Conservation (phyloP, 2,888 invertebrate species). For the Altica lythri region DNA sequence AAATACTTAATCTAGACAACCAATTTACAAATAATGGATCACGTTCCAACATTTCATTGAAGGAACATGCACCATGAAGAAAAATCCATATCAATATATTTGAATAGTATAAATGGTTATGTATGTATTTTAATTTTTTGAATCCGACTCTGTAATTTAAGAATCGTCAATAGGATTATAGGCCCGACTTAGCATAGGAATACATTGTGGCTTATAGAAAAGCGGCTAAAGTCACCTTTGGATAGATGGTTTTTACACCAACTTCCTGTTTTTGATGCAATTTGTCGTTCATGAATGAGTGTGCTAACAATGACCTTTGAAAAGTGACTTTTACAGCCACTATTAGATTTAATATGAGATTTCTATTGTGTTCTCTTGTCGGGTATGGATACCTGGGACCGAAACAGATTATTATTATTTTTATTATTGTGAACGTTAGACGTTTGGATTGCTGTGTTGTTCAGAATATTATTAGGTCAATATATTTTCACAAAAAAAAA, state of each 20-base stretch:
- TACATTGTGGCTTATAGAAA: slow-evolving; percentile 53
- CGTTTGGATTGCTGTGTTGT: slow-evolving; percentile 42
- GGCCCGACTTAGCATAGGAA: slow-evolving; percentile 52
- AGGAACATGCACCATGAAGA: too few relatives aligned
- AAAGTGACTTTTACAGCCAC: slow-evolving; percentile 56
- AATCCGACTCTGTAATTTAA: slow-evolving; percentile 6
- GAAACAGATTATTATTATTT: slow-evolving; percentile 52
- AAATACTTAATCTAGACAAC: too few relatives aligned
- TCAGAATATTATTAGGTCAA: slow-evolving; percentile 36
- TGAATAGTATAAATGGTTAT: neutral
- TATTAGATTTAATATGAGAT: slow-evolving; percentile 57
- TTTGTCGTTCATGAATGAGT: slow-evolving; percentile 56
- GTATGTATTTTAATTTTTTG: neutral
- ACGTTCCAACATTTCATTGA: too few relatives aligned
- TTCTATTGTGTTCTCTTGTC: slow-evolving; percentile 42
- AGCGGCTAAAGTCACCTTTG: slow-evolving; percentile 51
- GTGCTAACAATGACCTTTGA: slow-evolving; percentile 55
- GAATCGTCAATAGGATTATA: slow-evolving; percentile 16
- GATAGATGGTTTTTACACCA: slow-evolving; percentile 56
- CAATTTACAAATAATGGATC: too few relatives aligned
- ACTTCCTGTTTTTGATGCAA: slow-evolving; percentile 60
- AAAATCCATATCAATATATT: too few relatives aligned
- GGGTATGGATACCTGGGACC: slow-evolving; percentile 48
- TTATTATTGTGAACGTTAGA: slow-evolving; percentile 48
- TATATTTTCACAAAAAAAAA: slow-evolving; percentile 38